These are phyloP conservation scores for Harpagifer antarcticus DNA, from an alignment of 2,797 vertebrate species.

Conservation along the genomic window DNA sequence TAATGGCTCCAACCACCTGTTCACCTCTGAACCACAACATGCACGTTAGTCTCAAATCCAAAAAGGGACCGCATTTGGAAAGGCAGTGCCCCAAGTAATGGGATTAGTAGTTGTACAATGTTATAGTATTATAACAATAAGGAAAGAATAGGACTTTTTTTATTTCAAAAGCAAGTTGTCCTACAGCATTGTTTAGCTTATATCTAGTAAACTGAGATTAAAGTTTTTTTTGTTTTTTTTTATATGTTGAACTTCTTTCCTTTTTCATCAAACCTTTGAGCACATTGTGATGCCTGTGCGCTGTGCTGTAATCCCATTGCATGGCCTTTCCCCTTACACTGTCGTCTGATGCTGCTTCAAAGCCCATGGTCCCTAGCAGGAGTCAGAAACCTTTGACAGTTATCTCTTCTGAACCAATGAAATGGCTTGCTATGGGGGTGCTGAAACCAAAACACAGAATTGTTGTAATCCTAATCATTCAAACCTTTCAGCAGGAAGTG, in stretches of 20 bases:
- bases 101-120: neutral
- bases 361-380: neutral
- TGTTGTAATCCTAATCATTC: slow-evolving; percentile 20
- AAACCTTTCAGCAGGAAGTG: slow-evolving; percentile 7
- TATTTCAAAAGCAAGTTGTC: neutral
- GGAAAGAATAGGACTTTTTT: neutral
- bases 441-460: neutral
- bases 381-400: slow-evolving; percentile 25
- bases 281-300: slow-evolving; percentile 1
- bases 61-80: neutral
- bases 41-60: neutral
- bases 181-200: neutral
- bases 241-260: too few relatives aligned
- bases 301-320: slow-evolving; percentile 3
- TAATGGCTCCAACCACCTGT: neutral
- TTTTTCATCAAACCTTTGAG: slow-evolving; percentile 2
- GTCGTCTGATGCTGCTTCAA: slow-evolving; percentile 38
- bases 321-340: slow-evolving; percentile 13
- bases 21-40: neutral
- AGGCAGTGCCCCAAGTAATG: neutral
- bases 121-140: neutral
- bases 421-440: neutral
- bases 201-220: neutral
- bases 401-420: slow-evolving; percentile 15
- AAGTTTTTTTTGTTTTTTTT: neutral